These are phyloP conservation scores for Capromys pilorides DNA, from an alignment of 2,797 vertebrate species.

Conservation along the genomic window DNA sequence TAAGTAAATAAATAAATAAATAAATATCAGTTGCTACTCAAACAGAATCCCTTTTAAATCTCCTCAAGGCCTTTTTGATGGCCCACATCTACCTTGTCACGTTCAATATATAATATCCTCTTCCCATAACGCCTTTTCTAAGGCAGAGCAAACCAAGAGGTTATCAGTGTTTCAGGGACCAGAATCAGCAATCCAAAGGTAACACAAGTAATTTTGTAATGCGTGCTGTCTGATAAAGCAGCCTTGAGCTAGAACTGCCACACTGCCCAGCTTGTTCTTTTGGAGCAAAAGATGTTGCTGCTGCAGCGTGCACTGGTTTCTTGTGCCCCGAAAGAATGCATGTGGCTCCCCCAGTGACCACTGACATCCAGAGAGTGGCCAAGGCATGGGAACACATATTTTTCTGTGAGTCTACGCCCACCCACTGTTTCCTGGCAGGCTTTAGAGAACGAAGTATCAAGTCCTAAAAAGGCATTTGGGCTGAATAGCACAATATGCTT, in stretches of 20 bases:
- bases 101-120: slow-evolving; percentile 8
- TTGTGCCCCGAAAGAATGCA: not conserved
- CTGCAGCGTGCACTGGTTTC: not conserved
- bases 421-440: slow-evolving; percentile 58
- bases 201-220: slow-evolving; percentile 1
- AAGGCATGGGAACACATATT: slow-evolving; percentile 32
- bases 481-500: slow-evolving; percentile 64
- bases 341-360: slow-evolving; percentile 1
- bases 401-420: slow-evolving; percentile 61
- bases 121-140: slow-evolving; percentile 22
- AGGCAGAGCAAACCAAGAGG: slow-evolving; percentile 9
- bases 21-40: slow-evolving; percentile 36
- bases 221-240: slow-evolving; percentile 35
- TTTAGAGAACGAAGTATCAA: slow-evolving; percentile 50
- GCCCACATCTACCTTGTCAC: not conserved
- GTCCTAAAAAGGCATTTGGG: slow-evolving; percentile 60
- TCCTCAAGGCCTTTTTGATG: not conserved
- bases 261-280: slow-evolving; percentile 17
- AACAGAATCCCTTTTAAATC: slow-evolving; percentile 41
- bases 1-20: too few species aligned
- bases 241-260: slow-evolving; percentile 56
- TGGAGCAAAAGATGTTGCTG: not conserved
- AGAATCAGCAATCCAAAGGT: slow-evolving; percentile 27
- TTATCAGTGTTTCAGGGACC: slow-evolving; percentile 51
- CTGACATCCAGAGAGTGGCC: not conserved